Percentiles rank a stretch among this genome's conserved stretches.
Evolutionary conservation across 2,113 vertebrate species (phyloP).

Genomic region (Phyllostomus hastatus): DNA sequence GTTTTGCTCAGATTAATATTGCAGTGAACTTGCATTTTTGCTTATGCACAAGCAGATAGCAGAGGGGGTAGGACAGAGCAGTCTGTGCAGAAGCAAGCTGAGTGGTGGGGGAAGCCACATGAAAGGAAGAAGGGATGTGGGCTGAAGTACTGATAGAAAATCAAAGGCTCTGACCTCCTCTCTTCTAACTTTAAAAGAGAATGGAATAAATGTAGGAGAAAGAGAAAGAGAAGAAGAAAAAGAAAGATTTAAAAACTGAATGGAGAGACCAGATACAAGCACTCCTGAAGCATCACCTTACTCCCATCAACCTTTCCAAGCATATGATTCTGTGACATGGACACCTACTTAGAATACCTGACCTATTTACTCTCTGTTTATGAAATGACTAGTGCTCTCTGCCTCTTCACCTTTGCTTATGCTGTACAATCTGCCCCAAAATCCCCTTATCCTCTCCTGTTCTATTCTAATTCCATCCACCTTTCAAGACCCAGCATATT

Average conservation of each 20-base stretch:
- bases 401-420: background rate
- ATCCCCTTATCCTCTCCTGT: background rate
- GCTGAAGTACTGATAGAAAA: background rate
- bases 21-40: slow-evolving; percentile 47
- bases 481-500: background rate
- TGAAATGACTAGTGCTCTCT: accelerated
- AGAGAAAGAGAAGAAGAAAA: background rate
- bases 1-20: slow-evolving; percentile 50
- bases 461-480: background rate
- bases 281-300: background rate
- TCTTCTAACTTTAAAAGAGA: background rate
- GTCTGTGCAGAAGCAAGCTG: background rate
- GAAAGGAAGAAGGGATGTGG: background rate
- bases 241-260: background rate
- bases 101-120: background rate
- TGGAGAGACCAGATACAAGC: background rate
- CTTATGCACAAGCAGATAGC: background rate
- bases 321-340: accelerated
- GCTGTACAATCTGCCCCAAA: background rate
- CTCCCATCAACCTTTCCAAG: background rate
- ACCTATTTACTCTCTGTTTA: background rate
- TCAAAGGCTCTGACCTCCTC: background rate
- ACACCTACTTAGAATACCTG: background rate
- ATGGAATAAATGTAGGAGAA: background rate
- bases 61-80: background rate